A percentile compares a stretch with the other conserved stretches of the same genome.
These are phyloP conservation scores for Tiliacea aurago DNA, from an alignment of 2,888 invertebrate species.

Conservation along the genomic window DNA sequence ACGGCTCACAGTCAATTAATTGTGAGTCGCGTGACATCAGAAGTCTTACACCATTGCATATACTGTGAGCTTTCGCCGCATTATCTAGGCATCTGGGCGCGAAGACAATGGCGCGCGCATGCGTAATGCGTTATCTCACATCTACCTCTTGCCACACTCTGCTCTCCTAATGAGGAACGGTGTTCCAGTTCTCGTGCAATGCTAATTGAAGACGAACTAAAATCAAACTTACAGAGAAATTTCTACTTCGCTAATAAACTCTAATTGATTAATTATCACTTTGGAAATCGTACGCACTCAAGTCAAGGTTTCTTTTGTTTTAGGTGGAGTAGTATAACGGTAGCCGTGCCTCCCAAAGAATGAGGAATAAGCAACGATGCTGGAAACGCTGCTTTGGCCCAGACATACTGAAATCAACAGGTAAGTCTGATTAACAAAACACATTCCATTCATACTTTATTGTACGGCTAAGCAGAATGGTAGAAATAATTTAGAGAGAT, in stretches of 20 bases:
- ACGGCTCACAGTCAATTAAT: slow-evolving; percentile 35
- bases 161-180: slow-evolving; percentile 87
- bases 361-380: slow-evolving; percentile 88
- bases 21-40: slow-evolving; percentile 71
- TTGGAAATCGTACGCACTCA: slow-evolving; percentile 43
- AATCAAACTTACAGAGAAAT: slow-evolving; percentile 71
- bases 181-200: slow-evolving; percentile 82
- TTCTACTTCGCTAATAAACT: slow-evolving; percentile 76
- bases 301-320: slow-evolving; percentile 71
- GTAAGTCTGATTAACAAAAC: slow-evolving; percentile 67
- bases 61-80: slow-evolving; percentile 80
- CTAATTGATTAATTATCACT: slow-evolving; percentile 74
- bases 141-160: slow-evolving; percentile 87
- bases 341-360: slow-evolving; percentile 84
- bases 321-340: slow-evolving; percentile 77
- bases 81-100: slow-evolving; percentile 80
- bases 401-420: slow-evolving; percentile 84
- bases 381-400: slow-evolving; percentile 83
- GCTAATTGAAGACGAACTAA: slow-evolving; percentile 79
- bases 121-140: slow-evolving; percentile 89
- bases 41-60: slow-evolving; percentile 78
- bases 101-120: slow-evolving; percentile 88
- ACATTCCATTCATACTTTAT: slow-evolving; percentile 51
- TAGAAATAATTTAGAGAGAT: slow-evolving; percentile 57
- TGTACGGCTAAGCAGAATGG: slow-evolving; percentile 28